A percentile compares a stretch with the other conserved stretches of the same genome.
phyloP scores from a whole-genome alignment of 2,797 vertebrate species.

The Spheniscus humboldti region DNA sequence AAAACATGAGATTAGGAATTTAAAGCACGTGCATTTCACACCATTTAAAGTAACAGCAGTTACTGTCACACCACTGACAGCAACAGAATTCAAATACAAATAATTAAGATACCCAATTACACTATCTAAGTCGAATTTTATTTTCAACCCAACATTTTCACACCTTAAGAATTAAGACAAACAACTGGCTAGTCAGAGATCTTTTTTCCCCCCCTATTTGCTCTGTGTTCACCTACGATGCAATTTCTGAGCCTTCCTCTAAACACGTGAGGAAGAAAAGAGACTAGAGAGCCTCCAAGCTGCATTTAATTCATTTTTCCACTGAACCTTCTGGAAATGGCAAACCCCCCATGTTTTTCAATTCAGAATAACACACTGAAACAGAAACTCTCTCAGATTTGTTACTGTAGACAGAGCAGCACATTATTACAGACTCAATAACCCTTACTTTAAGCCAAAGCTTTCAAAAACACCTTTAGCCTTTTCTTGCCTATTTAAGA shows the following conservation, averaged over 20 bases:
- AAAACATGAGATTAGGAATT: not conserved
- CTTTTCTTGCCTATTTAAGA: fast-evolving
- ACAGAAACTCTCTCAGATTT: not conserved
- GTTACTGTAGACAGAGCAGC: not conserved
- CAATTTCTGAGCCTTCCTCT: not conserved
- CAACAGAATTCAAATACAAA: not conserved
- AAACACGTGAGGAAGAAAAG: not conserved
- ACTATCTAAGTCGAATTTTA: not conserved
- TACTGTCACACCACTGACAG: not conserved
- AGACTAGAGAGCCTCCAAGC: not conserved
- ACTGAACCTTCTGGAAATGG: slow-evolving; percentile 35
- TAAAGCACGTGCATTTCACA: not conserved
- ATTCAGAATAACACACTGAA: not conserved
- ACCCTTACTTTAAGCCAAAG: not conserved
- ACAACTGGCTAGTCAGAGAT: not conserved
- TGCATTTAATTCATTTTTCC: not conserved
- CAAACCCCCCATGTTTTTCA: not conserved
- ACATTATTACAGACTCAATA: fast-evolving
- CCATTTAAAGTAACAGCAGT: not conserved
- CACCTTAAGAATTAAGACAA: not conserved
- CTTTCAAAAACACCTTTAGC: not conserved
- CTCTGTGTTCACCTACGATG: not conserved
- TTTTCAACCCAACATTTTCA: not conserved
- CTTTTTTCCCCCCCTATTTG: not conserved
- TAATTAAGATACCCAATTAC: not conserved